Evolutionary conservation across 2,113 vertebrate genomes (phyloP).

Genomic region (Malaclemys terrapin): DNA sequence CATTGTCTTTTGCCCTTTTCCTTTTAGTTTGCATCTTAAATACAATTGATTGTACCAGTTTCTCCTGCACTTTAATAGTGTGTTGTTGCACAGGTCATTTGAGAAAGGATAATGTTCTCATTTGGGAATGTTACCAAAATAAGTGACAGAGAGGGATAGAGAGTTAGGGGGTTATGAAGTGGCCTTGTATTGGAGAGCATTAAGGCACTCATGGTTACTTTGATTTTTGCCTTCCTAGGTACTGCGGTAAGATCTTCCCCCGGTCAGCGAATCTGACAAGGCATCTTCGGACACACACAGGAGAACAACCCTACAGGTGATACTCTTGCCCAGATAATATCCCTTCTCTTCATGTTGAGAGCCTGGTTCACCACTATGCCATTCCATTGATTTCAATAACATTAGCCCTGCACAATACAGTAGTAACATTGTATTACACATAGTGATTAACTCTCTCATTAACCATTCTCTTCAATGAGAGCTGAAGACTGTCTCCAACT

Average conservation of each 20-base stretch:
- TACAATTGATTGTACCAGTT: too few relatives aligned
- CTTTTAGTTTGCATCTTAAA: not conserved
- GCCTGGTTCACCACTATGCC: not conserved
- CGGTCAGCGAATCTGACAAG: slow-evolving; percentile 98
- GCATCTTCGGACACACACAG: slow-evolving; percentile 98
- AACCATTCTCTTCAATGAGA: slow-evolving; percentile 67
- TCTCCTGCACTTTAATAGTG: not conserved
- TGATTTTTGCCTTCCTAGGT: slow-evolving; percentile 78
- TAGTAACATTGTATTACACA: slow-evolving; percentile 19
- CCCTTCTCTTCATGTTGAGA: not conserved
- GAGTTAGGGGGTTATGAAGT: accelerated
- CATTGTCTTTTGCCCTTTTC: not conserved
- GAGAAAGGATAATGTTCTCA: not conserved
- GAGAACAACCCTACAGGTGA: slow-evolving; percentile 99
- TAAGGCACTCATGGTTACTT: not conserved
- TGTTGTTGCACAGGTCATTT: accelerated
- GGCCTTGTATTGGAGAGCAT: accelerated
- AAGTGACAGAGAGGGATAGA: accelerated
- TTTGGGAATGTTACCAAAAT: accelerated
- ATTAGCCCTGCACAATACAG: slow-evolving; percentile 7
- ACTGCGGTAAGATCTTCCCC: slow-evolving; percentile 99
- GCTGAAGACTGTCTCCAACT: slow-evolving; percentile 54
- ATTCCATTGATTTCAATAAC: not conserved
- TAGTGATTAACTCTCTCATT: slow-evolving; percentile 43
- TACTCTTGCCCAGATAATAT: not conserved